Evolutionary conservation across 2,113 vertebrate genomes (phyloP).

Genomic region (Chamaetylas fuelleborni): DNA sequence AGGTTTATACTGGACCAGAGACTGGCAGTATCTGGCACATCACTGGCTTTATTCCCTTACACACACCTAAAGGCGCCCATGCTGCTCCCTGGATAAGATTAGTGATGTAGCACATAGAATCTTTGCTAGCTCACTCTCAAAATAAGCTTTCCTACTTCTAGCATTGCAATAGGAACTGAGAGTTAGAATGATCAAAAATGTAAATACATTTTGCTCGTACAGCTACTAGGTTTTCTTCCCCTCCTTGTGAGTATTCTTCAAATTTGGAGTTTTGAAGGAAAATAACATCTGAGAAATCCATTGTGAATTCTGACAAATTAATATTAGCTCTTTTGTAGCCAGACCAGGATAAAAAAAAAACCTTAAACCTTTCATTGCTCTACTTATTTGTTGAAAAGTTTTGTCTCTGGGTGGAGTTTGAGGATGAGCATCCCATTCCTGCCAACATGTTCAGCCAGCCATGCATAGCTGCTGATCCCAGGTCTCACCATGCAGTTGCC

Average conservation of each 20-base stretch:
- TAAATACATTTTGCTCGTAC: not conserved
- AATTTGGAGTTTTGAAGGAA: not conserved
- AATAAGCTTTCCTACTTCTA: not conserved
- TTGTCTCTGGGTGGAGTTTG: not conserved
- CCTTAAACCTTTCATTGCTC: not conserved
- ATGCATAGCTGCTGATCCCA: not conserved
- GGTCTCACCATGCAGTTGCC: not conserved
- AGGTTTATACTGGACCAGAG: not conserved
- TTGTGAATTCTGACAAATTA: not conserved
- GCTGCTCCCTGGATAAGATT: not conserved
- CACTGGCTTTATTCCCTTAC: not conserved
- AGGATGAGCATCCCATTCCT: not conserved
- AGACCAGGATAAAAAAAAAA: not conserved
- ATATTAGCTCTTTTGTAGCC: not conserved
- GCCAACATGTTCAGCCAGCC: not conserved
- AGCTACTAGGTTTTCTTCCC: not conserved
- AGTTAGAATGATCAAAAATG: not conserved
- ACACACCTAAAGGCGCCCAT: not conserved
- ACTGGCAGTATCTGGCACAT: rapidly evolving
- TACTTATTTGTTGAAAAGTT: not conserved
- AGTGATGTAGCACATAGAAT: rapidly evolving
- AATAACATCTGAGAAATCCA: not conserved
- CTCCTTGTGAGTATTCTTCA: not conserved
- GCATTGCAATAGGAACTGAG: not conserved
- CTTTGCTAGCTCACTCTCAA: not conserved